These are phyloP conservation scores for Agelaius phoeniceus DNA, from an alignment of 2,113 vertebrate species.

Conservation along the genomic window DNA sequence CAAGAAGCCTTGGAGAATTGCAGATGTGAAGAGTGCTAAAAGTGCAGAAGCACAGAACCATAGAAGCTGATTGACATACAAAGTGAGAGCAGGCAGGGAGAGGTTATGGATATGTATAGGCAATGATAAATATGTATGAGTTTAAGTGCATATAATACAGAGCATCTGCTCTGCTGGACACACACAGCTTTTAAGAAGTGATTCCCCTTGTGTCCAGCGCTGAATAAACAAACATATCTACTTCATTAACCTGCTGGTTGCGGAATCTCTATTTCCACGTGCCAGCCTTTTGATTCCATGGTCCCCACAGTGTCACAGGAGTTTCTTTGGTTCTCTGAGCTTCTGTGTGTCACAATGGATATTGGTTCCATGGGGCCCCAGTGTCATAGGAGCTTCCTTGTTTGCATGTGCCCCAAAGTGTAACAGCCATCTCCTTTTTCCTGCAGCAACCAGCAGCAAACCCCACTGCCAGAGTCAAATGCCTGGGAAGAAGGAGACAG, in stretches of 20 bases:
- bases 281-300: neutral
- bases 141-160: neutral
- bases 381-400: too few relatives aligned
- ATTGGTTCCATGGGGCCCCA: too few relatives aligned
- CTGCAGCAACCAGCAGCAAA: too few relatives aligned
- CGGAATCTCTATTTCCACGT: neutral
- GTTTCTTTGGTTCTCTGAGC: too few relatives aligned
- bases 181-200: neutral
- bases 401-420: too few relatives aligned
- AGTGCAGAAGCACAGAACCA: neutral
- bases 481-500: too few relatives aligned
- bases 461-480: too few relatives aligned
- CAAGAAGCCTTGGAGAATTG: neutral
- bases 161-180: neutral
- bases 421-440: too few relatives aligned
- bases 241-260: neutral
- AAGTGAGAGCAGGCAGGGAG: neutral
- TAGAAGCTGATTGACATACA: neutral
- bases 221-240: neutral
- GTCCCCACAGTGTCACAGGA: too few relatives aligned
- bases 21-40: neutral
- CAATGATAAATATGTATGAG: neutral
- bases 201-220: neutral
- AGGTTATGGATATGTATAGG: neutral
- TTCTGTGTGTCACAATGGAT: too few relatives aligned